Base-by-base conservation (phyloP, 2,113 vertebrate genomes). In the Pyxicephalus adspersus region DNA sequence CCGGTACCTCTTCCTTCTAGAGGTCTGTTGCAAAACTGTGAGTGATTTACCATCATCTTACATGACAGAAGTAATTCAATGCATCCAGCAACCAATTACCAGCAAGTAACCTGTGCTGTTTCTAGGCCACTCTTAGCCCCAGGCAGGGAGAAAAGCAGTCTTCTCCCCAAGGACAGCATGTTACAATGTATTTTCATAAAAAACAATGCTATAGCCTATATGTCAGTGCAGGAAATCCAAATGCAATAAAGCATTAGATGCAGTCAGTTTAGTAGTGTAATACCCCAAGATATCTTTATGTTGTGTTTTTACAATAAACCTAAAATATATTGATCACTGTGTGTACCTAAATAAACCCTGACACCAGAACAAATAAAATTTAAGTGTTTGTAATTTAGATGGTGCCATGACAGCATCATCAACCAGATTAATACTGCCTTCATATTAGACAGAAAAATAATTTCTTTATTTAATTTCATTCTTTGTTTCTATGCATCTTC, bases 21-120 rank as follows among this genome's bases (percentile, higher is more conserved):
- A 29, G 68, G 51, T 26, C 26, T n/a, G 11, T 25, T 31, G 26
- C 15, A 55, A n/a, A 25, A 13, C 38, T 45, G 38, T 22, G 68
- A 72, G 68, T 55, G 68, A 72, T 72, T 72, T 29, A 72, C 68
- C 68, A 72, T 72, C 68, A 72, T 72, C 68, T 55, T 72, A 72
- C 51, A 72, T 72, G 68, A 72, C 51, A 72, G 68, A 72, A 72
- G 51, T 72, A 55, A 29, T 72, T 72, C 25, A 72, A 31, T 25
- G 50, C 11, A 26, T 50, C 68, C 68, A 55, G 51, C 68, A 28
- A 55, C 68, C 68, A 72, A 54, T 72, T 72, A 54, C 68, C 25
- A 55, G 23, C 51, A 55, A 72, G 68, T 72, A 72, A 72, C 68
- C 68, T 72, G 50, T 55, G 68, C 50, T 29, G 68, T 54, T 72